Percentiles rank a stretch among this genome's conserved stretches.
These are phyloP conservation scores for Drosophila eugracilis DNA, from an alignment of 1,140 invertebrate genomes.

Conservation along the genomic window DNA sequence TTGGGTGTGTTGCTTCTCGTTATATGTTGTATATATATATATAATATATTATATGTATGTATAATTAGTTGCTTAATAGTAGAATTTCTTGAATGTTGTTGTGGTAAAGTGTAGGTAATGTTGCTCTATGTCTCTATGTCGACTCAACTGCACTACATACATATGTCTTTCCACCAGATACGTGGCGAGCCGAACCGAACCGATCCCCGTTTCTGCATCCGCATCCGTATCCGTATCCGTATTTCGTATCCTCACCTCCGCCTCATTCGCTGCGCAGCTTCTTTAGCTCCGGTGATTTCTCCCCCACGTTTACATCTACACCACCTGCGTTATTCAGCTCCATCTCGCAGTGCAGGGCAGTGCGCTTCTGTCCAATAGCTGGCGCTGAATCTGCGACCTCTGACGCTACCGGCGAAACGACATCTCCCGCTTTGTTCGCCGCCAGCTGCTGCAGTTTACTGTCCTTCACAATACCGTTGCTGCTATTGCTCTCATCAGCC, in stretches of 20 bases:
- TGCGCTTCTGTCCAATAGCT: conserved; percentile 65
- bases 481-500: conserved; percentile 74
- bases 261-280: conserved; percentile 83
- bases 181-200: conserved; percentile 36
- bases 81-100: conserved; percentile 83
- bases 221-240: conserved; percentile 21
- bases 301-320: conserved; percentile 22
- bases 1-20: conserved; percentile 42
- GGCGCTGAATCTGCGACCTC: conserved; percentile 38
- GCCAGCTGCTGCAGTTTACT: conserved; percentile 61
- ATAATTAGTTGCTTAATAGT: conserved; percentile 82
- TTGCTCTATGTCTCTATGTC: conserved; percentile 71
- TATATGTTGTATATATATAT: conserved; percentile 77
- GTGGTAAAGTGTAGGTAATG: conserved; percentile 83
- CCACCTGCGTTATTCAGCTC: conserved; percentile 28
- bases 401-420: conserved; percentile 32
- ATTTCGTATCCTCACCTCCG: conserved; percentile 33
- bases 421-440: conserved; percentile 25
- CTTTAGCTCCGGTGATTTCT: conserved; percentile 78
- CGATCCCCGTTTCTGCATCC: conserved; percentile 10
- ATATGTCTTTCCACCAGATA: conserved; percentile 82
- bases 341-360: conserved; percentile 62
- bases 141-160: conserved; percentile 80
- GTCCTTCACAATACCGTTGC: conserved; percentile 60
- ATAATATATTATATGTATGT: conserved; percentile 82